These are phyloP conservation scores for Phorcus lineatus DNA, from an alignment of 2,888 invertebrate genomes.

Conservation along the genomic window DNA sequence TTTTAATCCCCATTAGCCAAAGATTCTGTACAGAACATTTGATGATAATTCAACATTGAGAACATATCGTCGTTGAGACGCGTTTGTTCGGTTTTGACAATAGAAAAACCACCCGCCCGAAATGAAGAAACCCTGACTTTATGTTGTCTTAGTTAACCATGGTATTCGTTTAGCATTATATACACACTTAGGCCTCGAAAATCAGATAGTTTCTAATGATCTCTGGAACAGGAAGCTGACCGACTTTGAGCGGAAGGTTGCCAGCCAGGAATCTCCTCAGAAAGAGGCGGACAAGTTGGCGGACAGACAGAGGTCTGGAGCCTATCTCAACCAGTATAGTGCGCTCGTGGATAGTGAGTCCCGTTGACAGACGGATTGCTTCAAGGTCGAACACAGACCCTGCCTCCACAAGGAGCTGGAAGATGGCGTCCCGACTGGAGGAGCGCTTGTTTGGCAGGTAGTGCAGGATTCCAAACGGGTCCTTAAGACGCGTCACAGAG, in stretches of 20 bases:
- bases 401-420: constrained; percentile 82
- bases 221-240: constrained; percentile 55
- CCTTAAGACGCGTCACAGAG: constrained; percentile 70
- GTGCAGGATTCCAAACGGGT: constrained; percentile 89
- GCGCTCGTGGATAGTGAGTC: constrained; percentile 82
- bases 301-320: constrained; percentile 52
- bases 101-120: too few relatives aligned
- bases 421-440: constrained; percentile 78
- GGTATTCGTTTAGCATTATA: too few relatives aligned
- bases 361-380: constrained; percentile 85
- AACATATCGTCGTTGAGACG: too few relatives aligned
- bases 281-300: constrained; percentile 50
- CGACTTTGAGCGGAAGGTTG: constrained; percentile 46
- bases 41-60: too few relatives aligned
- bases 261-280: constrained; percentile 43
- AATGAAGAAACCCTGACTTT: too few relatives aligned
- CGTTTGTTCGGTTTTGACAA: too few relatives aligned
- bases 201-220: constrained; percentile 60
- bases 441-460: constrained; percentile 83
- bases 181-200: constrained; percentile 36
- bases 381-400: constrained; percentile 87
- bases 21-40: too few relatives aligned
- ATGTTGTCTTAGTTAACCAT: too few relatives aligned
- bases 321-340: constrained; percentile 79
- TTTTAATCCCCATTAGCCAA: too few relatives aligned